A percentile compares a stretch with the other conserved stretches of the same genome.
These are phyloP conservation scores for Phorcus lineatus DNA, from an alignment of 2,888 invertebrate genomes.

Conservation along the genomic window DNA sequence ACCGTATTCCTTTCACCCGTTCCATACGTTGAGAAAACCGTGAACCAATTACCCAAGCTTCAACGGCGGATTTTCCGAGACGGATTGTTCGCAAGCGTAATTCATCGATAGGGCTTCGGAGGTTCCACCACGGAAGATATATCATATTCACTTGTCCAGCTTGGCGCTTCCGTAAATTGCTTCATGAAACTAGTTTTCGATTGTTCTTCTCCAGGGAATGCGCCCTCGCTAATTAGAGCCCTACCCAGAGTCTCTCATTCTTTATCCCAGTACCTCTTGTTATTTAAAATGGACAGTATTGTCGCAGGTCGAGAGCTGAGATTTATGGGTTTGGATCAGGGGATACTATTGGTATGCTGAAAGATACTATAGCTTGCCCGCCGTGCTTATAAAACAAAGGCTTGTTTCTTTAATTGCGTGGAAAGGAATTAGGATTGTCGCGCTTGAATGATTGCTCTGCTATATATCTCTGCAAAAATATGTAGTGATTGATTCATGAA, in stretches of 20 bases:
- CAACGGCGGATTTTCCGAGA: conserved; percentile 1
- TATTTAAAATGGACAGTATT: conserved; percentile 18
- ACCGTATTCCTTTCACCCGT: too few relatives aligned
- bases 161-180: conserved; percentile 4
- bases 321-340: not conserved
- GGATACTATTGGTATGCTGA: not conserved
- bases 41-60: not conserved
- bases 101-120: not conserved
- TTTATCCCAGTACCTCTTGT: not conserved
- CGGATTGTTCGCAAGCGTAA: not conserved
- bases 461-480: too few relatives aligned
- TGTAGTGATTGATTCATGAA: too few relatives aligned
- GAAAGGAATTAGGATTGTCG: too few relatives aligned
- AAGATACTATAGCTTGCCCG: not conserved
- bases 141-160: conserved; percentile 15
- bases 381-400: too few relatives aligned
- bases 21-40: too few relatives aligned
- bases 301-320: not conserved
- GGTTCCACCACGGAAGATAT: not conserved
- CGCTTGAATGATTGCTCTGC: too few relatives aligned
- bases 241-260: not conserved
- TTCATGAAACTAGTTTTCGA: not conserved
- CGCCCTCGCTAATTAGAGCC: conserved; percentile 8
- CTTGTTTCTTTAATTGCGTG: too few relatives aligned
- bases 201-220: not conserved